Conservation (phyloP, 2,113 vertebrate species). For the Carassius auratus region DNA sequence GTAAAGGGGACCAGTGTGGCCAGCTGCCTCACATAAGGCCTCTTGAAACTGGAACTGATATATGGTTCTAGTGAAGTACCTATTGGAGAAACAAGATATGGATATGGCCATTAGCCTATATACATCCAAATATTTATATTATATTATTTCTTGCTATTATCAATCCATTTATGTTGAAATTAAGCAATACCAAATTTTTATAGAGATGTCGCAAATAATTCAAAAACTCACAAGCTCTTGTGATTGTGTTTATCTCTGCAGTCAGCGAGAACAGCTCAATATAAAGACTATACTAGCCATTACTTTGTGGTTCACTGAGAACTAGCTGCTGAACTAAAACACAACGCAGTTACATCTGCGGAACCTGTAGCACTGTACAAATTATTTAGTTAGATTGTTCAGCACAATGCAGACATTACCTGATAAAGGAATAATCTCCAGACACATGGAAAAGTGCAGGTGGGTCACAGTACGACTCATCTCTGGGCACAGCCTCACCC, state of each 20-base stretch:
- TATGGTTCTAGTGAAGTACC: slow-evolving; percentile 96
- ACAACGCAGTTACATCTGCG: no score
- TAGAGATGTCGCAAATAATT: no score
- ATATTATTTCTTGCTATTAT: no score
- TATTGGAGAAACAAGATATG: slow-evolving; percentile 61
- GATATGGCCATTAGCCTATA: neutral
- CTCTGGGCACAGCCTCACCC: slow-evolving; percentile 86
- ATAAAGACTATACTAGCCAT: neutral
- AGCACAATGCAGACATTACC: slow-evolving; percentile 70
- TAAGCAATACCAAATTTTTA: no score
- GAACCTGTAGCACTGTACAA: no score
- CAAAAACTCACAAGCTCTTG: no score
- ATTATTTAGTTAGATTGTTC: no score
- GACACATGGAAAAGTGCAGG: slow-evolving; percentile 90
- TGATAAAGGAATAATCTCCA: slow-evolving; percentile 97
- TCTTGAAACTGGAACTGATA: slow-evolving; percentile 99
- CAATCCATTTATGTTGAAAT: no score
- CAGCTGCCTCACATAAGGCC: slow-evolving; percentile 83
- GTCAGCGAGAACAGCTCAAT: neutral
- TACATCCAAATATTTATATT: no score
- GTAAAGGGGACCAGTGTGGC: slow-evolving; percentile 76
- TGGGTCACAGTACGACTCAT: slow-evolving; percentile 93
- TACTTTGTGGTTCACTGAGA: neutral
- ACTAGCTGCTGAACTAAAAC: no score
- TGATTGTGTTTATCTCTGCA: neutral